phyloP scores from a whole-genome alignment of 2,888 invertebrate species.

The Taenaris catops region DNA sequence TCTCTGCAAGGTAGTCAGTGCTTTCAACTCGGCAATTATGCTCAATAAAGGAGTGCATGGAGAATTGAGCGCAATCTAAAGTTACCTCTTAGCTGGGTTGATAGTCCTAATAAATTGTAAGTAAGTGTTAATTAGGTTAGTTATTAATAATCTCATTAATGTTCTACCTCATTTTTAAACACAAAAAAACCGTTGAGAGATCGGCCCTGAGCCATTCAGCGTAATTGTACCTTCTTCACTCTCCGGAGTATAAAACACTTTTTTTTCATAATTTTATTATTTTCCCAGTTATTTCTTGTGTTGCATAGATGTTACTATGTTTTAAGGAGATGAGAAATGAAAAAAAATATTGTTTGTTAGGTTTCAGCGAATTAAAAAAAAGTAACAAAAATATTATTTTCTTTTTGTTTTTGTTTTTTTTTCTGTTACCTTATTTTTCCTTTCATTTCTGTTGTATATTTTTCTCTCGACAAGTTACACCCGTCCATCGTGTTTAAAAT shows the following conservation, averaged over 20 bases:
- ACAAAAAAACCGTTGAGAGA: conserved; percentile 43
- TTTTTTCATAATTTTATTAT: conserved; percentile 60
- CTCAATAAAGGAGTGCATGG: conserved; percentile 38
- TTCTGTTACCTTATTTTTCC: conserved; percentile 45
- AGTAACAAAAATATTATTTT: conserved; percentile 74
- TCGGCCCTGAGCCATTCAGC: conserved; percentile 54
- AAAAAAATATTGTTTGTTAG: conserved; percentile 80
- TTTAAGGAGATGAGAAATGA: conserved; percentile 73
- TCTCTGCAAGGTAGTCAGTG: conserved; percentile 72
- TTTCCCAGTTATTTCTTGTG: conserved; percentile 77
- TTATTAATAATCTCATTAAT: conserved; percentile 70
- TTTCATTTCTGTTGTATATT: conserved; percentile 34
- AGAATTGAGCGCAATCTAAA: conserved; percentile 20
- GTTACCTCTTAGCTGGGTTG: conserved; percentile 45
- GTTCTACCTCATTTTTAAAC: conserved; percentile 61
- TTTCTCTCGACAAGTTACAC: conserved; percentile 71
- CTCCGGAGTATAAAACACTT: conserved; percentile 75
- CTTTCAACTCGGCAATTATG: conserved; percentile 52
- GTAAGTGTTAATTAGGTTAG: conserved; percentile 74
- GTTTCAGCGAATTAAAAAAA: conserved; percentile 79
- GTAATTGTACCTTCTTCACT: conserved; percentile 77
- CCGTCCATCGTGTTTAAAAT: conserved; percentile 77
- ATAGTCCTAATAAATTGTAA: conserved; percentile 48
- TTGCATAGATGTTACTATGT: conserved; percentile 81
- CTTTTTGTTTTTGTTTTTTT: conserved; percentile 62